Evolutionary conservation across 2,797 vertebrate genomes (phyloP).

Genomic region (Artibeus jamaicensis): DNA sequence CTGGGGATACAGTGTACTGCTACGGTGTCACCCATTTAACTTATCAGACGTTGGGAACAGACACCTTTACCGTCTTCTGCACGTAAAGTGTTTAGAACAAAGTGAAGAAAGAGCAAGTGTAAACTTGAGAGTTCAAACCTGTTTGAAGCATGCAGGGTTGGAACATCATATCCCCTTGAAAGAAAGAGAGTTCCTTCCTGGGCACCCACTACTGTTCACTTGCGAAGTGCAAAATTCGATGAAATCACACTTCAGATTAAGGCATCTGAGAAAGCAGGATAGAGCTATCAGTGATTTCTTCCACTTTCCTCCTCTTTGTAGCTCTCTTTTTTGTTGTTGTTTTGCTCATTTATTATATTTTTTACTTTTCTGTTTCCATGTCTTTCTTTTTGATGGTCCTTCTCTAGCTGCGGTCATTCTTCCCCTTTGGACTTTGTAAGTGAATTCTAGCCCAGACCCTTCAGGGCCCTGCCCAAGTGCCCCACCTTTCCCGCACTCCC

Average conservation of each 20-base stretch:
- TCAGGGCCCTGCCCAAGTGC: not conserved
- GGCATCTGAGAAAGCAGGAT: not conserved
- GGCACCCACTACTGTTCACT: not conserved
- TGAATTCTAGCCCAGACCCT: not conserved
- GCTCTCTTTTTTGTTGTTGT: not conserved
- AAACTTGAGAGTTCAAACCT: not conserved
- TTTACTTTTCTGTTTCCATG: not conserved
- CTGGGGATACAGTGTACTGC: not conserved
- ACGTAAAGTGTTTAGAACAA: not conserved
- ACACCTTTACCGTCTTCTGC: not conserved
- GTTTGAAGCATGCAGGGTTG: not conserved
- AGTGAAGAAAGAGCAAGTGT: not conserved
- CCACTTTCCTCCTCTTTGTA: not conserved
- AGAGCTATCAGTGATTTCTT: not conserved
- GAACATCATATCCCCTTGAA: not conserved
- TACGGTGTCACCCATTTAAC: not conserved
- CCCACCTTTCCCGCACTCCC: not conserved
- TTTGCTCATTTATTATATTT: not conserved
- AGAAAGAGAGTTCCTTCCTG: not conserved
- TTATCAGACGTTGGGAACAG: slow-evolving; percentile 31
- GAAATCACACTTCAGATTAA: not conserved
- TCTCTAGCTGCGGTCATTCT: not conserved
- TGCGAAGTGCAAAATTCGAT: not conserved
- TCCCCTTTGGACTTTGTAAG: not conserved
- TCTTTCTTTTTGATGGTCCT: not conserved